Evolutionary conservation across 2,888 invertebrate species (phyloP).

Genomic region (Agrochola lota): DNA sequence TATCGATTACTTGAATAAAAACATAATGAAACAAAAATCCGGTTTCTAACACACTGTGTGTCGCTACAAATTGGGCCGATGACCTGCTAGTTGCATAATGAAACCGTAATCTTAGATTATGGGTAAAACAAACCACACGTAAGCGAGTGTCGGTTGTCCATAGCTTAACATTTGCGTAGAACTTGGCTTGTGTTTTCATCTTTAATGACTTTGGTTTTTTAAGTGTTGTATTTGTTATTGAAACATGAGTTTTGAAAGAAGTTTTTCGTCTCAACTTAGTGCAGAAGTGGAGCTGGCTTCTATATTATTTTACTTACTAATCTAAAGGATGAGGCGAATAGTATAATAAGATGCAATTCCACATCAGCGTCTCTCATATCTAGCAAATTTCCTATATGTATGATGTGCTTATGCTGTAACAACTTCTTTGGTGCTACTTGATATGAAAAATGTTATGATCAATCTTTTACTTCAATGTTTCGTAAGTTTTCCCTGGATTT

Average conservation of each 20-base stretch:
- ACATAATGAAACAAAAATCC: too few relatives aligned
- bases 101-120: slow-evolving; percentile 67
- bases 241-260: neutral
- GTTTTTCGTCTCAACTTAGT: neutral
- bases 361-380: neutral
- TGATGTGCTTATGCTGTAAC: neutral
- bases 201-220: neutral
- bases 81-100: slow-evolving; percentile 83
- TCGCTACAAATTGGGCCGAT: slow-evolving; percentile 81
- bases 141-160: slow-evolving; percentile 33
- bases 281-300: neutral
- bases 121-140: slow-evolving; percentile 64
- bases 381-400: neutral
- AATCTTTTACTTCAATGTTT: neutral
- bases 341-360: neutral
- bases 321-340: neutral
- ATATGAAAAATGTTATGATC: neutral
- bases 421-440: neutral
- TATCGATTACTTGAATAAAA: too few relatives aligned
- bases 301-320: neutral
- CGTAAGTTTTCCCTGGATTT: neutral
- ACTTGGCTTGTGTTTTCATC: neutral
- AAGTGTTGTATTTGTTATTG: neutral
- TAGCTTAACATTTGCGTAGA: slow-evolving; percentile 28
- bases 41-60: too few relatives aligned